These are phyloP conservation scores for Macrotrachela quadricornifera DNA, from an alignment of 1,140 invertebrate genomes.

Conservation along the genomic window DNA sequence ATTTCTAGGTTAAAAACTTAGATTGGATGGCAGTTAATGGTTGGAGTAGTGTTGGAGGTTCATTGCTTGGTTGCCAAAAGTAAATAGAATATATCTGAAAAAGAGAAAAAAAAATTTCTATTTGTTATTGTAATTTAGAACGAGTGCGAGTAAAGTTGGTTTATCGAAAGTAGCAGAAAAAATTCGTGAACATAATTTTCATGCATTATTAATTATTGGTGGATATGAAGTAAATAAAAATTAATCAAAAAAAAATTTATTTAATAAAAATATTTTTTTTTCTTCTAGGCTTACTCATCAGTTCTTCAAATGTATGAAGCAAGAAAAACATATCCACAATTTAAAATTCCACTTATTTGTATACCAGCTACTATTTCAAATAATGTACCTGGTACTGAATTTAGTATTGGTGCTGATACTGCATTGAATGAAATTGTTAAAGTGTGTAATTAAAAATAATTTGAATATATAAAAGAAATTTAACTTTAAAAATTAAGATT, in stretches of 20 bases:
- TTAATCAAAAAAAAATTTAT: too few relatives aligned
- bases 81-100: too few relatives aligned
- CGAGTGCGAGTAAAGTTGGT: conserved; percentile 46
- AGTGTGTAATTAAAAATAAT: conserved; percentile 30
- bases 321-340: conserved; percentile 54
- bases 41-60: conserved; percentile 6
- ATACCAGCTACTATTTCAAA: conserved; percentile 92
- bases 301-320: conserved; percentile 52
- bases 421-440: conserved; percentile 96
- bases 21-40: conserved; percentile 4
- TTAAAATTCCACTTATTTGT: conserved; percentile 79
- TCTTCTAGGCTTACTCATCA: conserved; percentile 61
- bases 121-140: background rate
- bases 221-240: conserved; percentile 31
- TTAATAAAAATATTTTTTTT: too few relatives aligned
- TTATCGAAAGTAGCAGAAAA: conserved; percentile 52
- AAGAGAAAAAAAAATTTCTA: background rate
- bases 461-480: background rate
- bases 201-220: conserved; percentile 77
- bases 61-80: conserved; percentile 3
- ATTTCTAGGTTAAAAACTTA: background rate
- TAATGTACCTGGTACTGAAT: conserved; percentile 63
- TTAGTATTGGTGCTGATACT: conserved; percentile 88
- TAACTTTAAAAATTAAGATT: conserved; percentile 39
- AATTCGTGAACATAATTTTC: conserved; percentile 66